These are phyloP conservation scores for Chloroceryle aenea DNA, from an alignment of 2,113 vertebrate genomes.

Conservation along the genomic window DNA sequence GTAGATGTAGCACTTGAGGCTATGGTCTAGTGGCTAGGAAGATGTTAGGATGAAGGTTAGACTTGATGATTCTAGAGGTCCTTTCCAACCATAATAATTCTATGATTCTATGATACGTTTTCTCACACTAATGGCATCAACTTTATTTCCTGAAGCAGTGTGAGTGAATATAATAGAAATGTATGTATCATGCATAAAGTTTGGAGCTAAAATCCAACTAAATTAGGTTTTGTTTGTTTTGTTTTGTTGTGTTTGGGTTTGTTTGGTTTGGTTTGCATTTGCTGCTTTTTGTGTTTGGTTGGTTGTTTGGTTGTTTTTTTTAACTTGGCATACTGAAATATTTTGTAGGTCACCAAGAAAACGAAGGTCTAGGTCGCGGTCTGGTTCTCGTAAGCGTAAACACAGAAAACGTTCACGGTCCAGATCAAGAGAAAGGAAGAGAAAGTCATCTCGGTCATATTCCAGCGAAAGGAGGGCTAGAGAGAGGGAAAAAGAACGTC, in stretches of 20 bases:
- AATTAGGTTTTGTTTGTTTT: neutral
- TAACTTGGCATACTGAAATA: neutral
- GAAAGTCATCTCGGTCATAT: slow-evolving; percentile 93
- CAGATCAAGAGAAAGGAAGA: slow-evolving; percentile 93
- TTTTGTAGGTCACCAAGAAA: slow-evolving; percentile 91
- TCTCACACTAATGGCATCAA: neutral
- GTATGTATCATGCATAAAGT: neutral
- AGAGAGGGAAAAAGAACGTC: slow-evolving; percentile 94
- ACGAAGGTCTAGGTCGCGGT: slow-evolving; percentile 92
- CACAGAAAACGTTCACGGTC: slow-evolving; percentile 95
- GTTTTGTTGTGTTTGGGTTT: neutral
- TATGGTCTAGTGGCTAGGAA: too few species aligned
- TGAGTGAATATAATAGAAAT: neutral
- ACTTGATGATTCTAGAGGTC: too few species aligned
- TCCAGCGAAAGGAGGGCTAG: slow-evolving; percentile 93
- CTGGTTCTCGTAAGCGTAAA: slow-evolving; percentile 95
- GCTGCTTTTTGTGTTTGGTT: neutral
- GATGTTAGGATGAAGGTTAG: too few species aligned
- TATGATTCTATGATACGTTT: neutral
- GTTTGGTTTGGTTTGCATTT: too few species aligned
- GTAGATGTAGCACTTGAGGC: too few species aligned
- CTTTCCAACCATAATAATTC: too few species aligned
- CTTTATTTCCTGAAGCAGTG: neutral
- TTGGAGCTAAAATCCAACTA: neutral
- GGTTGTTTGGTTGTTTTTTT: neutral